Base-by-base conservation (phyloP, 2,797 vertebrate genomes). In the Rhincodon typus region DNA sequence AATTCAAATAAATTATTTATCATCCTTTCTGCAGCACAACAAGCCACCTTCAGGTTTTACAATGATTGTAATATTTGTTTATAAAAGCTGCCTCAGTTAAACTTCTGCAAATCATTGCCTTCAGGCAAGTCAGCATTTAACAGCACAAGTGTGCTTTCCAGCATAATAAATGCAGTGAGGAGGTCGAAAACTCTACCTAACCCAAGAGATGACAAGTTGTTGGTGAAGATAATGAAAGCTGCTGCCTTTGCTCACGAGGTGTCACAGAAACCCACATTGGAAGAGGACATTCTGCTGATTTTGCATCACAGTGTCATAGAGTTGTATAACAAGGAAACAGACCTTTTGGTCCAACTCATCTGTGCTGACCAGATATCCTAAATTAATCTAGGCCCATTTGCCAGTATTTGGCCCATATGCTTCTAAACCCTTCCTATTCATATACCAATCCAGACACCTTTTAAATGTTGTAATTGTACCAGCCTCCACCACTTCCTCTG, bases 1-100 rank as follows among this genome's bases (percentile, higher is more conserved):
- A 95, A 95, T 95, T 77, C 42, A 50, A 77, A 95, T 95, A 46
- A 95, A 77, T 95, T 95, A 95, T 95, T 95, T 77, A 95, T 95
- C 42, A 77, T n/a, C 74, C 70, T 74, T 72, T 30, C 94, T 95
- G 94, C 94, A 95, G 94, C 72, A 77, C 57, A 53, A 72, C 94
- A 95, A 53, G 53, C 27, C 42, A 50, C 70, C 94, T 95, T 30
- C 46, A 19, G 94, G 94, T 53, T 77, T 95, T 34, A 77, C 42
- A 21, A 50, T 95, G 69, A 95, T 95, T 77, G 94, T 95, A 72
- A 77, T 95, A 95, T 95, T 95, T 95, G 94, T 95, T 77, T 95
- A 53, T 95, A 30, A 95, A 95, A 95, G 70, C 94, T 95, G 27
- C 70, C 94, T 77, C 27, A 12, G 94, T 95, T 95, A 77, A 95